Evolutionary conservation across 2,113 vertebrate species (phyloP).

Genomic region (Enhydra lutris): DNA sequence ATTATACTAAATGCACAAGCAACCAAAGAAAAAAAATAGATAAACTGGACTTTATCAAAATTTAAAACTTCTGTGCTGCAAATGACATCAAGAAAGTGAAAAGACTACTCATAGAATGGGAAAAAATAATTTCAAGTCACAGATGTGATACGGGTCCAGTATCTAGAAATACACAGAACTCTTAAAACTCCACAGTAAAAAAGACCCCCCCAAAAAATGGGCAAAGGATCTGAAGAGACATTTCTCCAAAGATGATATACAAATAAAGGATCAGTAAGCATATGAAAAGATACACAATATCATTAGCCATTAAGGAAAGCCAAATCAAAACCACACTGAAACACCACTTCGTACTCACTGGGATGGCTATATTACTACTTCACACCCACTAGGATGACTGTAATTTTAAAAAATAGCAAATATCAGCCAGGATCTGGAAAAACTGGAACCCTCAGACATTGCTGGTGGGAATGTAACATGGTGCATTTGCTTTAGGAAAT

Average conservation of each 20-base stretch:
- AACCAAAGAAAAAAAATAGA: conserved; percentile 30
- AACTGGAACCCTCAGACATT: not conserved
- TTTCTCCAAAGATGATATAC: conserved; percentile 14
- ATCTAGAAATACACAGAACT: conserved; percentile 32
- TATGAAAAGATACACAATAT: conserved; percentile 23
- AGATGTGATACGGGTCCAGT: not conserved
- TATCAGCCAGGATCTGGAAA: not conserved
- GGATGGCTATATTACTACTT: not conserved
- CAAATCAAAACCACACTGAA: conserved; percentile 33
- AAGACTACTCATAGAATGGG: not conserved
- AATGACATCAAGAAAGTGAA: conserved; percentile 16
- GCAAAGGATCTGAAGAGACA: not conserved
- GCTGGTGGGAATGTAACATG: not conserved
- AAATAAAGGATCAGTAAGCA: conserved; percentile 6
- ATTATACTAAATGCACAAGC: conserved; percentile 19
- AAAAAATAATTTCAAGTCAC: not conserved
- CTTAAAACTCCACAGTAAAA: conserved; percentile 27
- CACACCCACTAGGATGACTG: not conserved
- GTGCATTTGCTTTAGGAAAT: not conserved
- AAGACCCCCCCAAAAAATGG: not conserved
- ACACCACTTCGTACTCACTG: not conserved
- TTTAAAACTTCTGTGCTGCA: conserved; percentile 14
- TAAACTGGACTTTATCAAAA: conserved; percentile 28
- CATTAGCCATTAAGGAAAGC: conserved; percentile 18
- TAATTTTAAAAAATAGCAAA: not conserved